Conservation (phyloP, 2,888 invertebrate genomes). For the Bellardia bayeri region DNA sequence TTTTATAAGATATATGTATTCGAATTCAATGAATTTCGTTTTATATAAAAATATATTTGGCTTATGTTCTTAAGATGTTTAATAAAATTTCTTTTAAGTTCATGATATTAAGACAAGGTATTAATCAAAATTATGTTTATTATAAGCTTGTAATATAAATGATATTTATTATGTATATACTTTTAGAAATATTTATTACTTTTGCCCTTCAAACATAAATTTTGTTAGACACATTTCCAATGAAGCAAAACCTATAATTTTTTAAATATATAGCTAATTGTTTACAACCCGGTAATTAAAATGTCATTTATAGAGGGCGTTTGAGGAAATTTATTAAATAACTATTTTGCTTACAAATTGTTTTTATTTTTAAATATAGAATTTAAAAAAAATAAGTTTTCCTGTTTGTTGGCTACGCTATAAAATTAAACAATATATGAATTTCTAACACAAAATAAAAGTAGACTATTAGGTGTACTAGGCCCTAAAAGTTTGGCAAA, state of each 20-base stretch:
- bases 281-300: conserved; percentile 37
- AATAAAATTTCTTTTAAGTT: too few species aligned
- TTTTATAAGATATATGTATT: neutral
- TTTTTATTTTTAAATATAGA: neutral
- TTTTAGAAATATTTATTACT: neutral
- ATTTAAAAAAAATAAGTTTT: neutral
- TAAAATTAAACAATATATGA: too few species aligned
- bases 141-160: neutral
- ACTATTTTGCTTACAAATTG: neutral
- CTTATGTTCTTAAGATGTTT: too few species aligned
- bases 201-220: neutral
- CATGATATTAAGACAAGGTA: too few species aligned
- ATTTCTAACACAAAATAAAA: too few species aligned
- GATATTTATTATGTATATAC: neutral
- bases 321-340: conserved; percentile 50
- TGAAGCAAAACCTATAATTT: conserved; percentile 38
- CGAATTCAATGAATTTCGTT: neutral
- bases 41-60: neutral
- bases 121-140: too few species aligned
- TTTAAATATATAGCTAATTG: neutral
- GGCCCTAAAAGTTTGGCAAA: too few species aligned
- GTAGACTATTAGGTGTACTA: too few species aligned
- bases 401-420: too few species aligned
- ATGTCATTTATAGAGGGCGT: conserved; percentile 53
- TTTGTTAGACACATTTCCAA: neutral